phyloP scores from a whole-genome alignment of 2,113 vertebrate genomes.

The Emydura subglobosa region DNA sequence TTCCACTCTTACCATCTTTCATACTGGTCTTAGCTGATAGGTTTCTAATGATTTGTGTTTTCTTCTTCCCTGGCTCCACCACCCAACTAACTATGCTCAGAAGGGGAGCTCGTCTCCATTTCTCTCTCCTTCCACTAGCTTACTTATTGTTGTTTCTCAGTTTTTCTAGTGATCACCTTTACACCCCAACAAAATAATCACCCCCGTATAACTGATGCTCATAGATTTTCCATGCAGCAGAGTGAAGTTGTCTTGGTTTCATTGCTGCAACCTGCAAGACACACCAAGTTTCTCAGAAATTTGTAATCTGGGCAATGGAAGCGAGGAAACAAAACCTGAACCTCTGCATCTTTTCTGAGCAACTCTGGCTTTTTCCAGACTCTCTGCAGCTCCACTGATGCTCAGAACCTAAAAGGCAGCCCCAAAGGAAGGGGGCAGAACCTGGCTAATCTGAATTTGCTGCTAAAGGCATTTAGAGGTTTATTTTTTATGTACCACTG shows the following conservation, averaged over 20 bases:
- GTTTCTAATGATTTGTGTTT: not conserved
- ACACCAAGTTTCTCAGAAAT: not conserved
- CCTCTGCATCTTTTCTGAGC: not conserved
- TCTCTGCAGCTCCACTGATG: not conserved
- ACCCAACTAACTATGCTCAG: not conserved
- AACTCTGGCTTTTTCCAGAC: not conserved
- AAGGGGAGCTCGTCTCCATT: not conserved
- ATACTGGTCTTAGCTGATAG: not conserved
- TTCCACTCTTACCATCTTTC: not conserved
- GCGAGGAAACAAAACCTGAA: not conserved
- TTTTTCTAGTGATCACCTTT: not conserved
- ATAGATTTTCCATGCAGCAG: not conserved
- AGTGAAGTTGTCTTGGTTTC: not conserved
- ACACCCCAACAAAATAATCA: fast-evolving
- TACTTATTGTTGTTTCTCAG: not conserved
- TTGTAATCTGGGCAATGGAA: not conserved
- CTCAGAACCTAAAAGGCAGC: not conserved
- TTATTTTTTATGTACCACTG: not conserved
- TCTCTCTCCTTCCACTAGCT: not conserved
- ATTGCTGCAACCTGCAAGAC: not conserved
- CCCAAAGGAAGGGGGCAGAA: not conserved
- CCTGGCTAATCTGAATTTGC: not conserved
- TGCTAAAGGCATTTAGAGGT: not conserved
- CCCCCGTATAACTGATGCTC: fast-evolving
- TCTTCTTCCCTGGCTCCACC: not conserved